These are phyloP conservation scores for Trididemnum nubilum DNA, from an alignment of 23 tunicate species.

Conservation along the genomic window DNA sequence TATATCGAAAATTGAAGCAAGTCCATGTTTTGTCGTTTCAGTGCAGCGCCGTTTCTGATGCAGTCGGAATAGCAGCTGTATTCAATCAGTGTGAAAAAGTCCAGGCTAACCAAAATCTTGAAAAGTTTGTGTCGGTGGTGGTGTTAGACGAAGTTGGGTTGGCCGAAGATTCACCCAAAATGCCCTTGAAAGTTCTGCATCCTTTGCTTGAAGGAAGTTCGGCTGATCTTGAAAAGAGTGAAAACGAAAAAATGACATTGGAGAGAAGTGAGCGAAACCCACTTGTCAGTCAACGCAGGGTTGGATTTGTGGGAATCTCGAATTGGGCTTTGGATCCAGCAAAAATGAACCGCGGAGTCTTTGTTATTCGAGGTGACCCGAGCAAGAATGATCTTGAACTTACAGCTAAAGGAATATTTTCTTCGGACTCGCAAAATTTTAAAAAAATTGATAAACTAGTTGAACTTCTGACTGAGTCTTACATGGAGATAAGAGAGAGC, in stretches of 20 bases:
- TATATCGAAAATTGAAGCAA: conserved; percentile 59
- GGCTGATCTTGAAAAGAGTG: not conserved
- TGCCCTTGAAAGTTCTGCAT: conserved; percentile 83
- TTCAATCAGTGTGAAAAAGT: conserved; percentile 60
- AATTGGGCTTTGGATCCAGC: conserved; percentile 89
- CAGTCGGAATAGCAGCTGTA: conserved; percentile 68
- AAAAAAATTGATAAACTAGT: conserved; percentile 44
- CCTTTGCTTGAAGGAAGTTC: conserved; percentile 72
- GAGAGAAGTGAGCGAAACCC: not conserved
- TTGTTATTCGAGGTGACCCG: conserved; percentile 65
- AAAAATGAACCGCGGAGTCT: conserved; percentile 73
- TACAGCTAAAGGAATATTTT: conserved; percentile 71
- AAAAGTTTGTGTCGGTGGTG: conserved; percentile 65
- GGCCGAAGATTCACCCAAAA: conserved; percentile 84
- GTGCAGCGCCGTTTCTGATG: conserved; percentile 82
- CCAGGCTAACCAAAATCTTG: conserved; percentile 39
- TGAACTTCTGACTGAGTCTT: conserved; percentile 35
- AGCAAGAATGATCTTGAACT: conserved; percentile 44
- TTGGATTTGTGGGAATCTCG: conserved; percentile 83
- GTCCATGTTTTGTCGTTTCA: conserved; percentile 73
- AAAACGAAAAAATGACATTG: not conserved
- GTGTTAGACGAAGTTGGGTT: conserved; percentile 79
- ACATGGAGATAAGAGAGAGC: conserved; percentile 33
- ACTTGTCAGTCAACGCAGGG: conserved; percentile 1
- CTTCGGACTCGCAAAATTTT: conserved; percentile 14